Conservation (phyloP, 2,113 vertebrate species). For the Siniperca knerii region DNA sequence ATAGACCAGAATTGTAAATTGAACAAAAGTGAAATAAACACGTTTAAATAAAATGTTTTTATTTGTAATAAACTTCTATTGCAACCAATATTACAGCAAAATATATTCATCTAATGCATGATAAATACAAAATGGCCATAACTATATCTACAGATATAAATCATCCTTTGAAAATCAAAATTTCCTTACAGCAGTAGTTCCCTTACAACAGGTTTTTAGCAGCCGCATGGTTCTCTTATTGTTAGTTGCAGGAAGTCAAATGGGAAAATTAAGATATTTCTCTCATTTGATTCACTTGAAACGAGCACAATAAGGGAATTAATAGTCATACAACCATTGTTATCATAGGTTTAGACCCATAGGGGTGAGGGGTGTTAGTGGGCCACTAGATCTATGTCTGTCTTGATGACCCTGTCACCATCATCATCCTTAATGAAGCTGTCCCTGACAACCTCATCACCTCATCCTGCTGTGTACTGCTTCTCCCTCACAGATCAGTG, state of each 20-base stretch:
- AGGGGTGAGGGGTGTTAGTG: not conserved
- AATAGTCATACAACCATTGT: not conserved
- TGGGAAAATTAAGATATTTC: not conserved
- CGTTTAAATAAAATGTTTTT: constrained; percentile 5
- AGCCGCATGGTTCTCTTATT: too few relatives aligned
- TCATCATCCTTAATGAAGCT: not conserved
- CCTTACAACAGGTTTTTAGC: not conserved
- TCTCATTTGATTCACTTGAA: not conserved
- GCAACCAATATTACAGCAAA: constrained; percentile 2
- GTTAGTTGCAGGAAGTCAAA: not conserved
- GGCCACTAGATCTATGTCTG: too few relatives aligned
- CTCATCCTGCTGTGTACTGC: not conserved
- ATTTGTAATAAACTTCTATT: constrained; percentile 1
- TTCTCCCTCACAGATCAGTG: not conserved
- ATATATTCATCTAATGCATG: constrained; percentile 28
- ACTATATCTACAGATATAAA: not conserved
- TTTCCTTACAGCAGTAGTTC: constrained; percentile 8
- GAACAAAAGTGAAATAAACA: not conserved
- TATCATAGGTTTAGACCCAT: not conserved
- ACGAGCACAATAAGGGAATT: not conserved
- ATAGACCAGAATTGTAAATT: not conserved
- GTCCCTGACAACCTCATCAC: not conserved
- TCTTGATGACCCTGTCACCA: not conserved
- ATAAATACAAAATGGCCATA: constrained; percentile 26
- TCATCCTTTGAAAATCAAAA: constrained; percentile 11